Base-by-base conservation (phyloP, 2,797 vertebrate genomes). In the Ptychobarbus kaznakovi region DNA sequence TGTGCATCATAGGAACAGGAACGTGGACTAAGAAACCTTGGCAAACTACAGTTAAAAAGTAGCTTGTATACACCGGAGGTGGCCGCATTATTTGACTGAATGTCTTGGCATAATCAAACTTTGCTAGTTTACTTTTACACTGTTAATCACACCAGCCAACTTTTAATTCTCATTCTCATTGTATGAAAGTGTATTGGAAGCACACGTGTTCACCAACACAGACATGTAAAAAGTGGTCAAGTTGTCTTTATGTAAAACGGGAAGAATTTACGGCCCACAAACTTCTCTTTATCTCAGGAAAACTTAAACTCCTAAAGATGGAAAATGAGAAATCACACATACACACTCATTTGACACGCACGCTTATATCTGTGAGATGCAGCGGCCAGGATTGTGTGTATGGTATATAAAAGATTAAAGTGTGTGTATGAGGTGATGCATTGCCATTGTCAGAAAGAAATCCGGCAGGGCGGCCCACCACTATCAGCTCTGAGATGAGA, bases 391-490 rank as follows among this genome's bases (percentile, higher is more conserved):
- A 95, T 94, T 94, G 94, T 94, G 92, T 94, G 93, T 91, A 93
- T 93, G 93, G 91, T 93, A 93, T 95, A 93, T 93, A 94, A 94
- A 92, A 95, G 94, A 96, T 95, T 95, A 95, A 96, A 95, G 94
- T 95, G 91, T 94, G 94, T 94, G 94, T 94, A 93, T 94, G 93
- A 94, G 95, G 93, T 95, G 94, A 95, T 95, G 94, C 94, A 95
- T 95, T 95, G 93, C 93, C 93, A 94, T 95, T 95, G 95, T 95
- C 95, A 94, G 93, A 91, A 92, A 90, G 78, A 93, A 89, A 89
- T 88, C 86, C 86, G 80, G 82, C 86, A 84, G 86, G 82, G 79
- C 84, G 51, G 77, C 86, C 89, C 81, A 77, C 83, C 61, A 72
- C 74, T 88, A 89, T 89, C 88, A 88, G 80, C 85, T 82, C 79